A percentile compares a stretch with the other conserved stretches of the same genome.
These are phyloP conservation scores for Caenorhabditis sp. DNA, from an alignment of 2,888 invertebrate genomes.

Conservation along the genomic window DNA sequence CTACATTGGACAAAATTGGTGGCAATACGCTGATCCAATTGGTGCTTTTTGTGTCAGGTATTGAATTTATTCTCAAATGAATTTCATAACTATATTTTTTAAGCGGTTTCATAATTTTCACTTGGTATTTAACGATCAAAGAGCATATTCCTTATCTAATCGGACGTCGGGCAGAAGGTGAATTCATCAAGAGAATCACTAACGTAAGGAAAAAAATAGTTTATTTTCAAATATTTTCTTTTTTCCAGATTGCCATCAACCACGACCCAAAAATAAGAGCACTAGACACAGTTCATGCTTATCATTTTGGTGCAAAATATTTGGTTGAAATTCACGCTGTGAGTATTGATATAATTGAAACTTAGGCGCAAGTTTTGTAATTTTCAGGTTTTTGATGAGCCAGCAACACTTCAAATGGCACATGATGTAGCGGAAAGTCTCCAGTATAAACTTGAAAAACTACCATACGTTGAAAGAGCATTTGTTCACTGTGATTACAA, in stretches of 20 bases:
- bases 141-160: constrained; percentile 60
- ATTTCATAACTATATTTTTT: neutral
- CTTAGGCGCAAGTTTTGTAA: no score
- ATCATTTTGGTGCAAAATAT: constrained; percentile 73
- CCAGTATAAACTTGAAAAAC: constrained; percentile 72
- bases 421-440: constrained; percentile 71
- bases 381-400: constrained; percentile 68
- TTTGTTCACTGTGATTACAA: constrained; percentile 65
- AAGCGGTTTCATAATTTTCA: constrained; percentile 51
- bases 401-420: constrained; percentile 72
- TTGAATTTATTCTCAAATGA: constrained; percentile 33
- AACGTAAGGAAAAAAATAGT: no score
- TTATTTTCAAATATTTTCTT: no score
- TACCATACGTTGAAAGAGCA: constrained; percentile 62
- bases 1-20: constrained; percentile 71
- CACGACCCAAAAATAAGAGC: constrained; percentile 57
- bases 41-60: constrained; percentile 73
- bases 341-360: neutral
- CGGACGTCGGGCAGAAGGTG: constrained; percentile 52
- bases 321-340: constrained; percentile 71
- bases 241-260: constrained; percentile 46
- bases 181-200: constrained; percentile 56
- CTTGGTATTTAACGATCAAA: constrained; percentile 54
- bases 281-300: constrained; percentile 73
- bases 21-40: constrained; percentile 73